Evolutionary conservation across 1,140 invertebrate genomes (phyloP).

Genomic region (Hermatobates lingyangjiaoensis): DNA sequence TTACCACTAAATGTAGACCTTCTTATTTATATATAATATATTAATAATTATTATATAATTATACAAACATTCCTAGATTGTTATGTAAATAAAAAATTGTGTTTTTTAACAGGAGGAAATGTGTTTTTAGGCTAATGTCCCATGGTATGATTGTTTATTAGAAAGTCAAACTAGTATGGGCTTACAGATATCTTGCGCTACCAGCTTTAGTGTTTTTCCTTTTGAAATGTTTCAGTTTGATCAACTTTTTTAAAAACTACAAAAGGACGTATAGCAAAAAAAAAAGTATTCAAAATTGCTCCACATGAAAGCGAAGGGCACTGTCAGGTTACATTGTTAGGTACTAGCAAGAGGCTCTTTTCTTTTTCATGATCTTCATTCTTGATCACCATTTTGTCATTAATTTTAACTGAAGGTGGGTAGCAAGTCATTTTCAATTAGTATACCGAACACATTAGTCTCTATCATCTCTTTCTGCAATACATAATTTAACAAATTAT

Average conservation of each 20-base stretch:
- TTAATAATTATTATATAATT: constrained; percentile 17
- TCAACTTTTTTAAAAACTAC: constrained; percentile 21
- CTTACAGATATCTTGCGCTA: constrained; percentile 12
- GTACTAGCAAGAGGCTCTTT: constrained; percentile 11
- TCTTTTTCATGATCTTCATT: constrained; percentile 1
- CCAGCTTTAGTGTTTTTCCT: constrained; percentile 5
- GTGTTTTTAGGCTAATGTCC: constrained; percentile 17
- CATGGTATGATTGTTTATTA: constrained; percentile 12
- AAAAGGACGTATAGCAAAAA: constrained; percentile 11
- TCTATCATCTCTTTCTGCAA: too few relatives aligned
- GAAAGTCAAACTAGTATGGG: constrained; percentile 8
- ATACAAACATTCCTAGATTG: constrained; percentile 19
- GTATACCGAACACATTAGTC: too few relatives aligned
- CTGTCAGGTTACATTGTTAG: constrained; percentile 14
- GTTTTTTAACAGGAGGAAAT: constrained; percentile 15
- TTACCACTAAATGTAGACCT: constrained; percentile 18
- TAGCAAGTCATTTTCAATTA: too few relatives aligned
- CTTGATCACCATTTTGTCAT: background rate
- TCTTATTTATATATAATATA: constrained; percentile 16
- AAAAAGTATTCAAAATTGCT: constrained; percentile 12
- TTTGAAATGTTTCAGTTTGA: constrained; percentile 16
- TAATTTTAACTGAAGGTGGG: too few relatives aligned
- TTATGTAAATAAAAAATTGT: constrained; percentile 18
- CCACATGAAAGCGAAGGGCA: constrained; percentile 8
- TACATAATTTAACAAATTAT: too few relatives aligned